Conservation (phyloP, 2,113 vertebrate species). For the Hypocryptadius cinnamomeus region DNA sequence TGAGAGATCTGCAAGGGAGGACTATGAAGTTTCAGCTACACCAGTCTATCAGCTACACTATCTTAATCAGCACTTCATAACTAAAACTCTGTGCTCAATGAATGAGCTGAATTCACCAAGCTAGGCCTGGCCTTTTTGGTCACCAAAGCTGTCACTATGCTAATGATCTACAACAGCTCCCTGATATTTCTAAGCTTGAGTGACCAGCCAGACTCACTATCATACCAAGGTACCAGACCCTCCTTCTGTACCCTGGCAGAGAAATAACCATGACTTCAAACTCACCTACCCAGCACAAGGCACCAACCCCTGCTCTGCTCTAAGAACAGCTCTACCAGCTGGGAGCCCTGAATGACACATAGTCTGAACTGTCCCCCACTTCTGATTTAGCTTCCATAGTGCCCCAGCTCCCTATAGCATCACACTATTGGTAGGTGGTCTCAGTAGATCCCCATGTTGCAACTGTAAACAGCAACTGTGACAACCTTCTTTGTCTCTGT, state of each 20-base stretch:
- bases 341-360: not conserved
- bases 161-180: not conserved
- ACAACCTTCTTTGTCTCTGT: not conserved
- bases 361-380: not conserved
- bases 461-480: not conserved
- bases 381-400: not conserved
- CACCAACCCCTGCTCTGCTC: not conserved
- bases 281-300: not conserved
- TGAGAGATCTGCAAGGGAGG: not conserved
- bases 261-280: not conserved
- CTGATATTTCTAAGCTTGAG: not conserved
- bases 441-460: not conserved
- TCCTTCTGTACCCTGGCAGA: not conserved
- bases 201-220: not conserved
- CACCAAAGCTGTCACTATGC: not conserved
- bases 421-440: too few relatives aligned
- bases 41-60: not conserved
- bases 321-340: rapidly evolving
- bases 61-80: not conserved
- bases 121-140: not conserved
- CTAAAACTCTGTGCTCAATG: not conserved
- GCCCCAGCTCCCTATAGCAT: not conserved
- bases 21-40: not conserved
- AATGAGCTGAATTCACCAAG: not conserved
- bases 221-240: not conserved